Evolutionary conservation across 64 coral and sea anemone genomes (phyloP).

Genomic region (Montipora efflorescens): DNA sequence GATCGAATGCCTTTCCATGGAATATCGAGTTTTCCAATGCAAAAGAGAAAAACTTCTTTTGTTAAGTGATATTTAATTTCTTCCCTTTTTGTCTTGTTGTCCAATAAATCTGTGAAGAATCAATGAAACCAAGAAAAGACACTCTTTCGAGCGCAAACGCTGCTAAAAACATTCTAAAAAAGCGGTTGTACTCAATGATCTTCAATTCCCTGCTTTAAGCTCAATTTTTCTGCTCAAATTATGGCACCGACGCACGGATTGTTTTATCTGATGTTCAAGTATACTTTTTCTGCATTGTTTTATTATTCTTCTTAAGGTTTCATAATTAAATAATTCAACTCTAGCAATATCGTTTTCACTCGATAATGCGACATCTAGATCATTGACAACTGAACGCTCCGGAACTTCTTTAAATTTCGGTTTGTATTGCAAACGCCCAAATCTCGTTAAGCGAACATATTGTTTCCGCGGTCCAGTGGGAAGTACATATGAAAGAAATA

Average conservation of each 20-base stretch:
- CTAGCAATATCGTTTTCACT: conserved; percentile 31
- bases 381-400: not conserved
- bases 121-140: not conserved
- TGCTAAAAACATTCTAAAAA: not conserved
- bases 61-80: conserved; percentile 5
- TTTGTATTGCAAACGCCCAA: not conserved
- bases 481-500: not conserved
- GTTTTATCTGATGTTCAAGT: not conserved
- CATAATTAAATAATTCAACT: not conserved
- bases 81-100: conserved; percentile 3
- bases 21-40: conserved; percentile 42
- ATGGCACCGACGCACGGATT: too few relatives aligned
- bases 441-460: conserved; percentile 9
- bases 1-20: conserved; percentile 16
- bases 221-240: not conserved
- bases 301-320: not conserved
- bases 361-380: conserved; percentile 2
- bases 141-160: not conserved
- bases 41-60: conserved; percentile 22
- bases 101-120: not conserved
- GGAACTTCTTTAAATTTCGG: conserved; percentile 1
- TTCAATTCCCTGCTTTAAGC: not conserved
- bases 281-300: not conserved
- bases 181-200: too few relatives aligned
- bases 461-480: not conserved